Evolutionary conservation across 2,888 invertebrate genomes (phyloP).

Genomic region (Plagiodera versicolora): DNA sequence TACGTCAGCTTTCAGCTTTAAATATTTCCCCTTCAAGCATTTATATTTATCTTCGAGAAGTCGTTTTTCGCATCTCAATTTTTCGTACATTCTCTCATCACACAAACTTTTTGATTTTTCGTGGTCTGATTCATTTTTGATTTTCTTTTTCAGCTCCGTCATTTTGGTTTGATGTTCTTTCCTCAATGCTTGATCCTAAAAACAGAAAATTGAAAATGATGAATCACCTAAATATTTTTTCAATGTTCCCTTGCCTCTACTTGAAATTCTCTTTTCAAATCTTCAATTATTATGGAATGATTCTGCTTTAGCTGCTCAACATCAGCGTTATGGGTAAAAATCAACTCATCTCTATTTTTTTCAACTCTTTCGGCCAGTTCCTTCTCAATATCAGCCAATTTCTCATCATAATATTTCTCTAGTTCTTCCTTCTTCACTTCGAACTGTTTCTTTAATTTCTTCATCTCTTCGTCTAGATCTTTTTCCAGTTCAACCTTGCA

Average conservation of each 20-base stretch:
- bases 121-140: conserved; percentile 57
- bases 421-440: conserved; percentile 52
- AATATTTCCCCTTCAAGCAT: conserved; percentile 80
- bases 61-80: conserved; percentile 70
- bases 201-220: conserved; percentile 12
- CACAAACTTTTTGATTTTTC: conserved; percentile 43
- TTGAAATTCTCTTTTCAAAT: conserved; percentile 65
- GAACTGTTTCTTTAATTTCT: conserved; percentile 45
- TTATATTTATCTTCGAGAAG: conserved; percentile 76
- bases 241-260: conserved; percentile 61
- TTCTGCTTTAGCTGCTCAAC: conserved; percentile 61
- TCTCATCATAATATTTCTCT: conserved; percentile 57
- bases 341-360: conserved; percentile 56
- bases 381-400: conserved; percentile 58
- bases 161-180: conserved; percentile 70
- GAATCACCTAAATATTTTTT: too few relatives aligned
- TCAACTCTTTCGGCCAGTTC: conserved; percentile 56
- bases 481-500: conserved; percentile 52
- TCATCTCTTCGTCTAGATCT: conserved; percentile 47
- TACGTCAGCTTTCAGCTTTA: conserved; percentile 77
- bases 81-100: conserved; percentile 59
- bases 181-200: conserved; percentile 67
- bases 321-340: conserved; percentile 60
- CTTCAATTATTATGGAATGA: conserved; percentile 63
- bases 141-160: conserved; percentile 64